These are phyloP conservation scores for Carcinoscorpius rotundicauda DNA, from an alignment of 1,140 invertebrate species.

Conservation along the genomic window DNA sequence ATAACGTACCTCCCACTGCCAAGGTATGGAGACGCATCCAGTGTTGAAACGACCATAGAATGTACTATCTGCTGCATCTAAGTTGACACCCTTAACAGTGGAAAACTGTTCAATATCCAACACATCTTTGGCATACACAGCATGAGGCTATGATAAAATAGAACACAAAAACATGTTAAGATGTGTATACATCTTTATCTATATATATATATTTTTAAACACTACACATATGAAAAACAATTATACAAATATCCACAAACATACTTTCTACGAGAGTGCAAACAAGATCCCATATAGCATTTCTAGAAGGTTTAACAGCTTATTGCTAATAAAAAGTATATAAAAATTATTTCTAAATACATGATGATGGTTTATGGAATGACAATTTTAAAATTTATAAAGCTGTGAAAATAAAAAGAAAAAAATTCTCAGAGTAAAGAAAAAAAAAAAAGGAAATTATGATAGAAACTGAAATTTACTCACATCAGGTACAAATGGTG, in stretches of 20 bases:
- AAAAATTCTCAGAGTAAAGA: no score
- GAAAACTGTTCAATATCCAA: conserved; percentile 99
- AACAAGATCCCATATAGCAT: no score
- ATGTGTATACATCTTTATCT: background rate
- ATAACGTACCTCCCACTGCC: conserved; percentile 50
- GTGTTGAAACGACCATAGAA: conserved; percentile 99
- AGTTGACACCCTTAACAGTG: conserved; percentile 95
- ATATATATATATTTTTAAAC: no score
- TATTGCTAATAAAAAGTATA: no score
- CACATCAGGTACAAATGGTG: conserved; percentile 91
- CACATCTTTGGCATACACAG: conserved; percentile 98
- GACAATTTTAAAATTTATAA: no score
- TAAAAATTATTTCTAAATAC: no score
- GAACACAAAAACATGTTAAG: conserved; percentile 2
- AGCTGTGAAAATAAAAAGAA: no score
- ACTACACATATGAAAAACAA: no score
- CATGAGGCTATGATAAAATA: conserved; percentile 66
- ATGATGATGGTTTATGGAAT: no score
- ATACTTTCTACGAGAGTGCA: no score
- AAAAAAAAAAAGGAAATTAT: background rate
- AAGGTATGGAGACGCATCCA: conserved; percentile 97
- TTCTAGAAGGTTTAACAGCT: no score
- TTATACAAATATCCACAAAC: no score
- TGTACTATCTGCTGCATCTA: conserved; percentile 92
- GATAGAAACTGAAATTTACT: conserved; percentile 41